phyloP scores from a whole-genome alignment of 2,888 invertebrate genomes.

The Lasioglossum pauxillum region DNA sequence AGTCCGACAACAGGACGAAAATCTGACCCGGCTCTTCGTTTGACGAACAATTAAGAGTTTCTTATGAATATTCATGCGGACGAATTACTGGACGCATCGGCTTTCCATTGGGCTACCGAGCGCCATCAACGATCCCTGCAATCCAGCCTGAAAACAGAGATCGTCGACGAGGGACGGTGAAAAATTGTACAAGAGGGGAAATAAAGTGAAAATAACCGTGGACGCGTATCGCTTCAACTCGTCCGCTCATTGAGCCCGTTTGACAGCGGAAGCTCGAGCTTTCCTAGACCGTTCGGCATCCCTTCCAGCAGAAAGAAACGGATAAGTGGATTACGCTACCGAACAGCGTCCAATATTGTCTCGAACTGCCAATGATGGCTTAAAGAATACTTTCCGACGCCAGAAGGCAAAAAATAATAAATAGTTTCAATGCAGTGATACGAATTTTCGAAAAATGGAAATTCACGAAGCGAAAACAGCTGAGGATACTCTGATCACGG shows the following conservation, averaged over 20 bases:
- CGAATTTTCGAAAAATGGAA: not conserved
- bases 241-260: not conserved
- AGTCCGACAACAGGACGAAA: not conserved
- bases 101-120: not conserved
- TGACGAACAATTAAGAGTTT: not conserved
- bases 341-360: not conserved
- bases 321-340: not conserved
- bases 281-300: not conserved
- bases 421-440: not conserved
- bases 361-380: not conserved
- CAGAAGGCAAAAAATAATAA: not conserved
- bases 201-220: constrained; percentile 33
- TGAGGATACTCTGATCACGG: too few relatives aligned
- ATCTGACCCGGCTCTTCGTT: not conserved
- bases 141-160: not conserved
- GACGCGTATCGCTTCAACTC: constrained; percentile 20
- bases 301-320: not conserved
- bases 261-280: not conserved
- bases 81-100: constrained; percentile 20
- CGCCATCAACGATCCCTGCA: not conserved
- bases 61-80: constrained; percentile 21
- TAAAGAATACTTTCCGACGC: not conserved
- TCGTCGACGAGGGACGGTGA: not conserved
- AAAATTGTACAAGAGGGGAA: not conserved
- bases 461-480: not conserved